Base-by-base conservation (phyloP, 2,888 invertebrate species). In the Zootermopsis nevadensis region DNA sequence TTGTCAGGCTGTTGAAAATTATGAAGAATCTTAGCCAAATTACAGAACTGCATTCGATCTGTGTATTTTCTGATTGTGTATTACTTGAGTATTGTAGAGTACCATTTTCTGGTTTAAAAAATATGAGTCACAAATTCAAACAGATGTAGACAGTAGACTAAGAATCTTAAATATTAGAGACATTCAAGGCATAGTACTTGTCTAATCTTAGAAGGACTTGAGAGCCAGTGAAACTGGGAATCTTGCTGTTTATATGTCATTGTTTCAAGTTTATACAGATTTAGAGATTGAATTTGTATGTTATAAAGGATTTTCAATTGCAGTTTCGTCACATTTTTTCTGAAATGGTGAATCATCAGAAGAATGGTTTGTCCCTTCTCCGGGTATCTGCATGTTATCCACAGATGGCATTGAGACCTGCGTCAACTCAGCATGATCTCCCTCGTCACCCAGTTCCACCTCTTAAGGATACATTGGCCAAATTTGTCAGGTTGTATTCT, bases 371-470 rank as follows among this genome's bases (percentile, higher is more conserved):
- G 7, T 53, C 53, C 24, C n/a, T 74, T 74, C 74, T 74, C 12
- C 74, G 74, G 10, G n/a, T 77, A 19, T 48, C 77, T 38, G 30
- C 30, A 33, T 77, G 77, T 31, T 77, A 55, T 33, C 33, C 77
- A 1, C 53, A 53, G 55, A 27, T 53, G 6, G 24, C 60, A 19
- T 6, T 55, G 27, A 53, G 33, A 31, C 31, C 53, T 24, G 6
- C 24, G 42, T 38, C 77, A 22, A 30, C 77, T 31, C 55, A 77
- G 22, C 31, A 72, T 1, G 33, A 42, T 30, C 74, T 87, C 48
- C 96, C 97, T 8, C 92, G 92, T 86, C 91, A 97, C 80, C 97
- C 97, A 74, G 95, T 98, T 31, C 96, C 98, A 76, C 92, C 94
- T 85, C 91, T 99, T 0, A 91, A 94, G 77, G 93, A 95, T 83